Base-by-base conservation (phyloP, 2,888 invertebrate species). In the Tenthredo distinguenda region DNA sequence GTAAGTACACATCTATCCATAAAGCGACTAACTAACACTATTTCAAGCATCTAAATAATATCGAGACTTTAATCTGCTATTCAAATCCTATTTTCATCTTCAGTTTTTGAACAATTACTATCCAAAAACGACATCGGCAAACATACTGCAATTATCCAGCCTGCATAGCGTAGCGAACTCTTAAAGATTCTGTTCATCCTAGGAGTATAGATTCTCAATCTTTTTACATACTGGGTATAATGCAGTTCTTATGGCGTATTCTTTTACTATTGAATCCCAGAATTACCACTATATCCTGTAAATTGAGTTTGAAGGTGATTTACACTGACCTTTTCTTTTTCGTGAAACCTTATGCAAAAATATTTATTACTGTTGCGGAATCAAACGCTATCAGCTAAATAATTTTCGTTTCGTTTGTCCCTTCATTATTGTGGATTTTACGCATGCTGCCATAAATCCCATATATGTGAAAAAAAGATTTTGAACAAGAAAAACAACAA, bases 401-500 rank as follows among this genome's bases (percentile, higher is more conserved):
- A 7, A 18, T n/a, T n/a, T n/a, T 55, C n/a, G 6, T 18, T n/a
- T 55, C 55, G 55, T 55, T 12, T 55, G n/a, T 55, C 1, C 1
- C 18, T 55, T 55, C 3, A 26, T 62, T 62, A 31, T 55, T 34
- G 1, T 37, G 55, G n/a, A 55, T 18, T 12, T n/a, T 37, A 18
- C 10, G 55, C 15, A 21, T 55, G 37, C 37, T 10, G 37, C 37
- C 37, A 15, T 43, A 10, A 1, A n/a, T 43, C 68, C 43, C 47
- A 71, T 50, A 26, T 43, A 34, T 83, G 83, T 65, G 50, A 65
- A 68, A 83, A 71, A n/a, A 26, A 81, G 31, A 43, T 26, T 26
- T 31, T 43, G 34, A 47, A 47, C 7, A 68, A 82, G n/a, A 85
- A 47, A 58, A 40, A 84, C 76, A 86, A 58, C 90, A 89, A 90